phyloP scores from a whole-genome alignment of 2,888 invertebrate genomes.

The Caenorhabditis panamensis region DNA sequence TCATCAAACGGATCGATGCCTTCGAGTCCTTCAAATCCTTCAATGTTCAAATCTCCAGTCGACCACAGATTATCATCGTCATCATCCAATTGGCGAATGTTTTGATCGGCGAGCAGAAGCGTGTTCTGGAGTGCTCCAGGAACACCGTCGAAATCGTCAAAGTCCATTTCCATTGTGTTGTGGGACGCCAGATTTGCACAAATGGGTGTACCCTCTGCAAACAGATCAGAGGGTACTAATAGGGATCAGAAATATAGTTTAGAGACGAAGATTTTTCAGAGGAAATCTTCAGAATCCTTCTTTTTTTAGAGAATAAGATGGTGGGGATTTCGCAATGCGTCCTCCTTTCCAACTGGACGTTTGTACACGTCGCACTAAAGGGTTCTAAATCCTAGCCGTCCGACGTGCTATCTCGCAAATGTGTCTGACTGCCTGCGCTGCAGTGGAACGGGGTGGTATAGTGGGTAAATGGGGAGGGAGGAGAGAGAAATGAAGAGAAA shows the following conservation, averaged over 20 bases:
- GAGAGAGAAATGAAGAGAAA: too few species aligned
- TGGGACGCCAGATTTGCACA: background rate
- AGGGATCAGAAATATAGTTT: background rate
- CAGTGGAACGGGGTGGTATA: slow-evolving; percentile 13
- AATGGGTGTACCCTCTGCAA: slow-evolving; percentile 52
- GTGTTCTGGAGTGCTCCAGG: background rate
- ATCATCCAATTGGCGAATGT: too few species aligned
- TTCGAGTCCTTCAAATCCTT: too few species aligned
- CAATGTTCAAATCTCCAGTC: background rate
- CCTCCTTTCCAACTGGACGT: slow-evolving; percentile 23
- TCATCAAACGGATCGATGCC: background rate
- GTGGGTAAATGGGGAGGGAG: slow-evolving; percentile 3
- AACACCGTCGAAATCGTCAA: slow-evolving; percentile 27
- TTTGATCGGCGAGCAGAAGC: background rate
- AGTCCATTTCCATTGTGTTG: slow-evolving; percentile 35
- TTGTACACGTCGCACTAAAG: slow-evolving; percentile 32
- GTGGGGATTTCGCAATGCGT: slow-evolving; percentile 38
- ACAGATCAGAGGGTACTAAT: slow-evolving; percentile 33
- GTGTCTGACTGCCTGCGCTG: slow-evolving; percentile 31
- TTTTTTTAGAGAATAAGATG: background rate
- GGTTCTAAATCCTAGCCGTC: slow-evolving; percentile 1
- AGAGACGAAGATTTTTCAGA: slow-evolving; percentile 5
- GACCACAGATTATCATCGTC: too few species aligned
- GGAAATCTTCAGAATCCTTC: background rate
- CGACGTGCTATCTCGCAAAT: slow-evolving; percentile 3